phyloP scores from a whole-genome alignment of 1,140 invertebrate species.

The Saccostrea echinata region DNA sequence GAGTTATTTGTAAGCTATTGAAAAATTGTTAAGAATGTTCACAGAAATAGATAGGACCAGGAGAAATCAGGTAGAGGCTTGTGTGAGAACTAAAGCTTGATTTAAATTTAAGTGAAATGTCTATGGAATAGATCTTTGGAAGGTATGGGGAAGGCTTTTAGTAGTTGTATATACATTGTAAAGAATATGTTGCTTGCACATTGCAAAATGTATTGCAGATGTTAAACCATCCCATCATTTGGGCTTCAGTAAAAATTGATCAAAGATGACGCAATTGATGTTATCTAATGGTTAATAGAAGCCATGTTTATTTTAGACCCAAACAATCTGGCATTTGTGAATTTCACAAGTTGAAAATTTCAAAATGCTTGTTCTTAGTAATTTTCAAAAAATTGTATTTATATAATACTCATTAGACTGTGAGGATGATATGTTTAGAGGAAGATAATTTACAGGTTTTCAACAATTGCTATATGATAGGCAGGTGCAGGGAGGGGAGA shows the following conservation, averaged over 20 bases:
- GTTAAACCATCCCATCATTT: background rate
- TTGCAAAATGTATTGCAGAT: slow-evolving; percentile 8
- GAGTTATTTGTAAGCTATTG: background rate
- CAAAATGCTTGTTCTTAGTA: background rate
- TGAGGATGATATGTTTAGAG: background rate
- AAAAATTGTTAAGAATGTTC: background rate
- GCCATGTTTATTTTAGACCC: background rate
- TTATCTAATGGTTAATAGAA: slow-evolving; percentile 17
- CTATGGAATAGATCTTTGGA: background rate
- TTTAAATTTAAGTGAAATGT: background rate
- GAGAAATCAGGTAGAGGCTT: too few relatives aligned
- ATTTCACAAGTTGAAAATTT: background rate
- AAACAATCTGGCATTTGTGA: background rate
- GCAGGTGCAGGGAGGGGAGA: background rate
- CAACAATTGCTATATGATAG: background rate
- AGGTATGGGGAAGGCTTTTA: background rate
- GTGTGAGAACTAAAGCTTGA: background rate
- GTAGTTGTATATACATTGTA: background rate
- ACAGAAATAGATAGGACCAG: background rate
- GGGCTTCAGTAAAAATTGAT: background rate
- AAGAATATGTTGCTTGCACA: background rate
- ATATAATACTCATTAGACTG: background rate
- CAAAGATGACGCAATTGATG: background rate
- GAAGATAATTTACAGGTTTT: background rate
- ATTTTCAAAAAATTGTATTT: background rate